Evolutionary conservation across 2,888 invertebrate genomes (phyloP).

Genomic region (Caenorhabditis afra): DNA sequence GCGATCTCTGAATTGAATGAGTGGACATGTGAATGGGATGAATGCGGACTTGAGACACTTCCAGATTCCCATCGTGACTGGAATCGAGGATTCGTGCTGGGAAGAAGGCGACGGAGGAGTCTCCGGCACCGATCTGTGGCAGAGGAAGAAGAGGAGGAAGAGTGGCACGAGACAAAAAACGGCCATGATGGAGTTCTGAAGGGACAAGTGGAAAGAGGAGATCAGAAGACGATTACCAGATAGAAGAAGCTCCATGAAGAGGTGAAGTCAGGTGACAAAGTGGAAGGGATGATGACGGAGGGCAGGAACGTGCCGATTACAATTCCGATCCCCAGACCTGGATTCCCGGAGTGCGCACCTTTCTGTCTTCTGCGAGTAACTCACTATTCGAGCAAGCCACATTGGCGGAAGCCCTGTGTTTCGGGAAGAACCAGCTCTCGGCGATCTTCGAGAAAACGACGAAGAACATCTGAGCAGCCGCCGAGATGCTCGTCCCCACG

Average conservation of each 20-base stretch:
- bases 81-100: conserved; percentile 30
- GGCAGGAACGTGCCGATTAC: conserved; percentile 50
- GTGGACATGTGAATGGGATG: background rate
- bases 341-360: background rate
- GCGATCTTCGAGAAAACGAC: conserved; percentile 74
- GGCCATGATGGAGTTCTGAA: conserved; percentile 37
- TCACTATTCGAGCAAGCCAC: conserved; percentile 60
- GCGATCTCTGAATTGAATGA: conserved; percentile 29
- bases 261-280: background rate
- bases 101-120: conserved; percentile 48
- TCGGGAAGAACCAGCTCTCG: conserved; percentile 77
- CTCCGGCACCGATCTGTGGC: conserved; percentile 28
- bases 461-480: conserved; percentile 56
- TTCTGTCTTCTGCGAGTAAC: background rate
- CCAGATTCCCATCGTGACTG: conserved; percentile 34
- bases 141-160: conserved; percentile 29
- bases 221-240: conserved; percentile 16
- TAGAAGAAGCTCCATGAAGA: conserved; percentile 41
- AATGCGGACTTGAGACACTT: conserved; percentile 37
- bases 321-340: conserved; percentile 36
- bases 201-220: background rate
- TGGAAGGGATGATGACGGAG: conserved; percentile 41
- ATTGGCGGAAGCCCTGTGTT: conserved; percentile 76
- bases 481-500: conserved; percentile 41
- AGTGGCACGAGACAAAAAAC: conserved; percentile 31